phyloP scores from a whole-genome alignment of 1,140 invertebrate genomes.

The Brachionus angularis region DNA sequence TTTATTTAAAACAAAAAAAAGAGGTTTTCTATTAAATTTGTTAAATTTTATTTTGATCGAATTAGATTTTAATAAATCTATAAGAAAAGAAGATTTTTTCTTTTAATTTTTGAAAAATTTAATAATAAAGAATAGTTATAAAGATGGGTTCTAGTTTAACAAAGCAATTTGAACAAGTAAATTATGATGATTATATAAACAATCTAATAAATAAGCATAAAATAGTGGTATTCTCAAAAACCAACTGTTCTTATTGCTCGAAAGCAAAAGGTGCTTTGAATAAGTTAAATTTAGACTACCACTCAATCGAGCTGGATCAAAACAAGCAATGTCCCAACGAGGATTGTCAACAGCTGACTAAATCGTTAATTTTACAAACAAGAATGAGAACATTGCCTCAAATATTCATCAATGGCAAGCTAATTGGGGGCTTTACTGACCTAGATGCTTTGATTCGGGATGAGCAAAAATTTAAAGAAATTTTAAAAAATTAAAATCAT shows the following conservation, averaged over 20 bases:
- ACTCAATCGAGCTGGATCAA: slow-evolving; percentile 19
- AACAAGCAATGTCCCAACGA: slow-evolving; percentile 2
- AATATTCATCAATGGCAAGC: slow-evolving; percentile 41
- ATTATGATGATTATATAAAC: slow-evolving; percentile 26
- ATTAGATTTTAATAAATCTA: too few relatives aligned
- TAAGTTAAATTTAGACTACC: slow-evolving; percentile 1
- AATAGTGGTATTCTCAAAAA: slow-evolving; percentile 31
- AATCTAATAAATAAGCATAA: neutral
- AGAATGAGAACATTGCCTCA: slow-evolving; percentile 21
- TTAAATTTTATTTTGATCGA: too few relatives aligned
- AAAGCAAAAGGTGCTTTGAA: neutral
- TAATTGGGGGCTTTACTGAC: slow-evolving; percentile 38
- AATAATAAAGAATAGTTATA: neutral
- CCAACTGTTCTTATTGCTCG: slow-evolving; percentile 27
- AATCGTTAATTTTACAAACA: neutral
- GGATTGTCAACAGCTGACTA: neutral
- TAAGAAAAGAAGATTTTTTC: too few relatives aligned
- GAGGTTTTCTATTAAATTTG: too few relatives aligned
- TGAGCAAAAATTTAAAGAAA: neutral
- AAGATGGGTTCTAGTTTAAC: neutral
- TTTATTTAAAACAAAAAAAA: too few relatives aligned
- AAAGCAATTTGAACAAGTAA: neutral
- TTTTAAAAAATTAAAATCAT: slow-evolving; percentile 3
- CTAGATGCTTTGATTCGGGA: slow-evolving; percentile 1
- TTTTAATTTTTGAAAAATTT: too few relatives aligned